Evolutionary conservation across 2,888 invertebrate species (phyloP).

Genomic region (Catotricha subobsoleta): DNA sequence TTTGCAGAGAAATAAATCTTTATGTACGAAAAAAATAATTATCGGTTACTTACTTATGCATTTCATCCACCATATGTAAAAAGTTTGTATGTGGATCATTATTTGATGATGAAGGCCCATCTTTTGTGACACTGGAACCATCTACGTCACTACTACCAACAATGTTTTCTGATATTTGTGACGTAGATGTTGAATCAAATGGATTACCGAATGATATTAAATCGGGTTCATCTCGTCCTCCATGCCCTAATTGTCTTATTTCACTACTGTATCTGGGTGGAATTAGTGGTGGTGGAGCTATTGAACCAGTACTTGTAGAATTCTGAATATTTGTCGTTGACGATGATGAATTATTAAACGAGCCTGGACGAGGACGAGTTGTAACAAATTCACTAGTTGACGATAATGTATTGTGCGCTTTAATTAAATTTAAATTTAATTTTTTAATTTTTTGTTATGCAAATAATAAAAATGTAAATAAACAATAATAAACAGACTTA

Average conservation of each 20-base stretch:
- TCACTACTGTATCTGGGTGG: constrained; percentile 17
- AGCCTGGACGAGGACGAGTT: constrained; percentile 36
- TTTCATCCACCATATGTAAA: constrained; percentile 40
- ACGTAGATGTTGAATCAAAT: constrained; percentile 18
- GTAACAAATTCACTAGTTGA: too few species aligned
- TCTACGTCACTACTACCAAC: not conserved
- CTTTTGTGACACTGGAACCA: too few species aligned
- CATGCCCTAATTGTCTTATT: not conserved
- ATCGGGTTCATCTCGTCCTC: constrained; percentile 33
- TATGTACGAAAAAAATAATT: not conserved
- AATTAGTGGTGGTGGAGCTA: constrained; percentile 31
- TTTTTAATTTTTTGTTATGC: not conserved
- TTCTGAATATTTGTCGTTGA: constrained; percentile 15
- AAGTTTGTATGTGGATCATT: constrained; percentile 30
- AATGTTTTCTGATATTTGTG: not conserved
- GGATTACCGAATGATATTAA: constrained; percentile 56
- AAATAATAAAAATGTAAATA: not conserved
- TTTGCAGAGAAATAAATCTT: not conserved
- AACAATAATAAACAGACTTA: too few species aligned
- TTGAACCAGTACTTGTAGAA: constrained; percentile 15
- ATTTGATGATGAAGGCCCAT: not conserved
- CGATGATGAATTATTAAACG: constrained; percentile 28
- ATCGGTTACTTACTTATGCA: constrained; percentile 31
- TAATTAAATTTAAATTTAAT: not conserved
- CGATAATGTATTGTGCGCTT: constrained; percentile 4